A percentile compares a stretch with the other conserved stretches of the same genome.
Conservation (phyloP, 2,888 invertebrate genomes). For the Mylabris sibirica region DNA sequence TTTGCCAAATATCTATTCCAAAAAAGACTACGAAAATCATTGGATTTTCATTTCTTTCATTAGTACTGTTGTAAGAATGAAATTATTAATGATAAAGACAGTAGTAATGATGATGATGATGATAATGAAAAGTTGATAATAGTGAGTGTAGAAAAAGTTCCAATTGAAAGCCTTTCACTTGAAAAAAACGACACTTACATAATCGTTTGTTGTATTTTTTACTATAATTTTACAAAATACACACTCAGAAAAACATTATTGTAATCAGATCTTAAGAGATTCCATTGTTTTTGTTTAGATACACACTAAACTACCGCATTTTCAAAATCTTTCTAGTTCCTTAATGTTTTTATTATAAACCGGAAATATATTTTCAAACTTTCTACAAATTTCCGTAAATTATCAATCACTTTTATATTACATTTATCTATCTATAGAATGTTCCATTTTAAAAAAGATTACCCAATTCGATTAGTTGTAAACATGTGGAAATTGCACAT, state of each 20-base stretch:
- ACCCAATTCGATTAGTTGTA: too few species aligned
- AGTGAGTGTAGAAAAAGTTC: background rate
- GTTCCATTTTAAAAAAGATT: background rate
- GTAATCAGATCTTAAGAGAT: background rate
- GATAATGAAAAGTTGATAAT: background rate
- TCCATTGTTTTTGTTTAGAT: background rate
- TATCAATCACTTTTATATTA: background rate
- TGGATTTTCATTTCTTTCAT: background rate
- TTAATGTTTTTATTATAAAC: background rate
- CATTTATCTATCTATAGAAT: too few species aligned
- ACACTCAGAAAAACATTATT: background rate
- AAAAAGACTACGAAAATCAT: background rate
- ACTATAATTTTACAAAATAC: background rate
- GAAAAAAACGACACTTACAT: background rate
- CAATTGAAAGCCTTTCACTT: background rate
- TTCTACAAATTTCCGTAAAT: background rate
- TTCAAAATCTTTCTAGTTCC: background rate
- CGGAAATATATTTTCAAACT: slow-evolving; percentile 1
- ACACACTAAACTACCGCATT: background rate
- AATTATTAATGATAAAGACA: background rate
- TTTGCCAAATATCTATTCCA: background rate
- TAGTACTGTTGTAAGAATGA: background rate
- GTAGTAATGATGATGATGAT: background rate
- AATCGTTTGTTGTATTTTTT: background rate
- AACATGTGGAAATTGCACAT: background rate